Conservation (phyloP, 2,113 vertebrate genomes). For the Stercorarius parasiticus region DNA sequence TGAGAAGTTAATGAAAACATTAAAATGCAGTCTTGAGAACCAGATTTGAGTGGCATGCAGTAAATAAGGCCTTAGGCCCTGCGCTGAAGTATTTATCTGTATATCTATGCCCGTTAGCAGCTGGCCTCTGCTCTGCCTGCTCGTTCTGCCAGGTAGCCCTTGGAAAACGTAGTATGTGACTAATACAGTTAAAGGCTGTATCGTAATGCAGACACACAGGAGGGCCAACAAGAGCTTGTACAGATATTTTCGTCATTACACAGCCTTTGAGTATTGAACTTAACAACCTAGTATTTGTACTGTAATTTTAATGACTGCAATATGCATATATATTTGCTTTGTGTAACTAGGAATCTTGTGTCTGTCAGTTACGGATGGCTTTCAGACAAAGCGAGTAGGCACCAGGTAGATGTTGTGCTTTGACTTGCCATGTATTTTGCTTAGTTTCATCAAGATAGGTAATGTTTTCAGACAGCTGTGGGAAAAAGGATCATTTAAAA, state of each 20-base stretch:
- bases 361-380: not conserved
- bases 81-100: not conserved
- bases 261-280: not conserved
- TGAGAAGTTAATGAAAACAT: not conserved
- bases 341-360: not conserved
- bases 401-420: not conserved
- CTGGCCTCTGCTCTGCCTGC: not conserved
- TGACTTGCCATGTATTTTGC: not conserved
- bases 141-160: not conserved
- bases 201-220: not conserved
- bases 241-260: not conserved
- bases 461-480: not conserved
- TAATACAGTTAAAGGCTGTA: not conserved
- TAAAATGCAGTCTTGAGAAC: not conserved
- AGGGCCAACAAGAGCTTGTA: not conserved
- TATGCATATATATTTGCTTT: not conserved
- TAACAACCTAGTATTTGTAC: not conserved
- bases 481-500: not conserved
- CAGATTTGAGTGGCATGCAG: not conserved
- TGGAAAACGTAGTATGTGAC: not conserved
- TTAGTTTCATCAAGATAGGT: not conserved
- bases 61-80: not conserved
- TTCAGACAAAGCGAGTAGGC: not conserved
- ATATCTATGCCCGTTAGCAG: not conserved
- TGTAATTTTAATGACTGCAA: not conserved